Percentiles rank a stretch among this genome's conserved stretches.
Conservation (phyloP, 1,140 invertebrate species). For the Drosophila malerkotliana region DNA sequence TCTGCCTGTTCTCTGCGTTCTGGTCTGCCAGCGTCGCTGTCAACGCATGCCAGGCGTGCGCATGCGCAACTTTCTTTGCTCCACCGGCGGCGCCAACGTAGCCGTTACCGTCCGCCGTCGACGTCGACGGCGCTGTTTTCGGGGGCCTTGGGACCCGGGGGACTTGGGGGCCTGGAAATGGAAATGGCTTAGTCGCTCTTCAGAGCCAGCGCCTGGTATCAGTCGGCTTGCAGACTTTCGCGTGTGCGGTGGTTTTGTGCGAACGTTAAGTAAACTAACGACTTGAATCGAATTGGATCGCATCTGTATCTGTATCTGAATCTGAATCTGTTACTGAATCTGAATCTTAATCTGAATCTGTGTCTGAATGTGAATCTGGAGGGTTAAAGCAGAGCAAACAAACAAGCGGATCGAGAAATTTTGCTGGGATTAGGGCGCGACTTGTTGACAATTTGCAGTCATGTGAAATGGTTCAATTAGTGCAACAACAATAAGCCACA, state of each 20-base stretch:
- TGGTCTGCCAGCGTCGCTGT: conserved; percentile 27
- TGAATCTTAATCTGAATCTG: not conserved
- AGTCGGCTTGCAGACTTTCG: conserved; percentile 80
- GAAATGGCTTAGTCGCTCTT: conserved; percentile 48
- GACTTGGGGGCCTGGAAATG: conserved; percentile 17
- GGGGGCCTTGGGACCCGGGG: conserved; percentile 12
- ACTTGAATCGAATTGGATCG: conserved; percentile 8
- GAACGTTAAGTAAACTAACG: conserved; percentile 28
- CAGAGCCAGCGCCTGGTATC: conserved; percentile 51
- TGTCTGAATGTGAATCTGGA: not conserved
- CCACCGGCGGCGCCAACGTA: conserved; percentile 25
- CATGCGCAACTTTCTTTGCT: conserved; percentile 67
- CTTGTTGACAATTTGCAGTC: conserved; percentile 78
- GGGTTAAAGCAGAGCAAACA: conserved; percentile 34
- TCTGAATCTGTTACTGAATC: not conserved
- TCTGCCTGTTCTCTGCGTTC: conserved; percentile 12
- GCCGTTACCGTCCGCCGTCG: conserved; percentile 7
- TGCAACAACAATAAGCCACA: conserved; percentile 35
- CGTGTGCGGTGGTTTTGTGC: conserved; percentile 65
- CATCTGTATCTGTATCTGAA: not conserved
- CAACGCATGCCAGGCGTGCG: conserved; percentile 35
- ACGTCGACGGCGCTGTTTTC: conserved; percentile 22
- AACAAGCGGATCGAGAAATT: conserved; percentile 38
- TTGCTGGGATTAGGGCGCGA: conserved; percentile 58
- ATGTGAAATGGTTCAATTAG: conserved; percentile 62